phyloP scores from a whole-genome alignment of 1,140 invertebrate species.

The Diprion similis region DNA sequence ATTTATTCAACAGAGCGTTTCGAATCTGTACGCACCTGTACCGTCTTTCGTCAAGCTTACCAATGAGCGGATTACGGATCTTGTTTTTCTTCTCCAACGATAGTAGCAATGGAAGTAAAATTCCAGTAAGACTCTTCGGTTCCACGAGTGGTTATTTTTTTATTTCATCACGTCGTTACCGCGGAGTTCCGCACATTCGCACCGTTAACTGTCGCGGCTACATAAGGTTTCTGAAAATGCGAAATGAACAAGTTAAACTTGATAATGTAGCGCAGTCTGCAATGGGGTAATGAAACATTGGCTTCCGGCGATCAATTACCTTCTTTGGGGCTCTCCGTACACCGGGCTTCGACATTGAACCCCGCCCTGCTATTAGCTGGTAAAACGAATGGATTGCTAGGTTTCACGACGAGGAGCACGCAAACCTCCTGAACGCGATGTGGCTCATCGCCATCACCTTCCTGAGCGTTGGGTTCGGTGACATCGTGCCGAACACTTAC shows the following conservation, averaged over 20 bases:
- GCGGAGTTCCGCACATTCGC: no score
- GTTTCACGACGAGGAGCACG: slow-evolving; percentile 96
- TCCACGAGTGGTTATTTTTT: no score
- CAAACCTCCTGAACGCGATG: slow-evolving; percentile 97
- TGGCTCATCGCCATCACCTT: slow-evolving; percentile 99
- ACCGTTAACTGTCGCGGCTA: no score
- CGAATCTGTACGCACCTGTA: not conserved
- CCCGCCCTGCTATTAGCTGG: not conserved
- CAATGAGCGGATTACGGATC: not conserved
- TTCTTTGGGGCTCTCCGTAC: slow-evolving; percentile 13
- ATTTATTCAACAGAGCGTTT: not conserved
- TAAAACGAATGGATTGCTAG: slow-evolving; percentile 57
- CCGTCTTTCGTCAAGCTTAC: not conserved
- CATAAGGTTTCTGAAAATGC: no score
- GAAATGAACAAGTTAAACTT: not conserved
- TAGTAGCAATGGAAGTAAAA: no score
- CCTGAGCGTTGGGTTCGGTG: slow-evolving; percentile 98
- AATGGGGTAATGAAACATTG: no score
- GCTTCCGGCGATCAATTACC: not conserved
- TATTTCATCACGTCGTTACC: no score
- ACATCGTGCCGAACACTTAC: slow-evolving; percentile 99
- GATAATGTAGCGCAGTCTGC: not conserved
- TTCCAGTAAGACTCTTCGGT: no score
- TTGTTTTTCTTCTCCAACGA: no score
- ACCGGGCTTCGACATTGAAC: not conserved